Conservation (phyloP, 2,888 invertebrate genomes). For the Trissolcus brochymenae region DNA sequence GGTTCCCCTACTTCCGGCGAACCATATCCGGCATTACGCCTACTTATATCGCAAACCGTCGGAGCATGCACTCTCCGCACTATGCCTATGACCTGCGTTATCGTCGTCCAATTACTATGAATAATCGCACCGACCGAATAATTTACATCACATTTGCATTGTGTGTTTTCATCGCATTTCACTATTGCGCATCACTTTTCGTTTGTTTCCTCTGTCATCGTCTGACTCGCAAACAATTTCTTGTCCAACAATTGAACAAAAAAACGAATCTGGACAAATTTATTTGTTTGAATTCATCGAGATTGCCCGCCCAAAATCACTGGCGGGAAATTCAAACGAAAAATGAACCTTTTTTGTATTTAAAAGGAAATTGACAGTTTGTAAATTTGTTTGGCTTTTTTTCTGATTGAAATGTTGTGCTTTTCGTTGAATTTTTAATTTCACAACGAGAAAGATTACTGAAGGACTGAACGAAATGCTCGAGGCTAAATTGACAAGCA, state of each 20-base stretch:
- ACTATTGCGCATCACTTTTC: slow-evolving; percentile 10
- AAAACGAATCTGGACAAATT: no score
- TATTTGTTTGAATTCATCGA: no score
- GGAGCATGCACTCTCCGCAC: slow-evolving; percentile 66
- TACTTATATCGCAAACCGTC: slow-evolving; percentile 68
- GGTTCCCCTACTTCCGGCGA: slow-evolving; percentile 75
- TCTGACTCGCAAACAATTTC: not conserved
- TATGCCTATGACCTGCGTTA: slow-evolving; percentile 63
- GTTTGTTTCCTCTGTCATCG: not conserved
- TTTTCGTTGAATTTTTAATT: slow-evolving; percentile 1
- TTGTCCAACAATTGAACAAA: no score
- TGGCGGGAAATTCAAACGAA: no score
- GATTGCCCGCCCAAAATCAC: no score
- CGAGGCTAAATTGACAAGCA: slow-evolving; percentile 51
- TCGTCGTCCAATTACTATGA: slow-evolving; percentile 67
- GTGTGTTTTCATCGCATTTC: slow-evolving; percentile 5
- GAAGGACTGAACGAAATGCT: slow-evolving; percentile 31
- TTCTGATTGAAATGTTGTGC: not conserved
- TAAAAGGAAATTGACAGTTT: no score
- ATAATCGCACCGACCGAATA: slow-evolving; percentile 58
- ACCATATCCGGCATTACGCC: slow-evolving; percentile 75
- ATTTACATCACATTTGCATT: slow-evolving; percentile 46
- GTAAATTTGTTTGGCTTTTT: not conserved
- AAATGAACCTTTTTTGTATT: no score
- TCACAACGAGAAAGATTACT: slow-evolving; percentile 17